Evolutionary conservation across 1,140 invertebrate species (phyloP).

Genomic region (Calliphora vicina): DNA sequence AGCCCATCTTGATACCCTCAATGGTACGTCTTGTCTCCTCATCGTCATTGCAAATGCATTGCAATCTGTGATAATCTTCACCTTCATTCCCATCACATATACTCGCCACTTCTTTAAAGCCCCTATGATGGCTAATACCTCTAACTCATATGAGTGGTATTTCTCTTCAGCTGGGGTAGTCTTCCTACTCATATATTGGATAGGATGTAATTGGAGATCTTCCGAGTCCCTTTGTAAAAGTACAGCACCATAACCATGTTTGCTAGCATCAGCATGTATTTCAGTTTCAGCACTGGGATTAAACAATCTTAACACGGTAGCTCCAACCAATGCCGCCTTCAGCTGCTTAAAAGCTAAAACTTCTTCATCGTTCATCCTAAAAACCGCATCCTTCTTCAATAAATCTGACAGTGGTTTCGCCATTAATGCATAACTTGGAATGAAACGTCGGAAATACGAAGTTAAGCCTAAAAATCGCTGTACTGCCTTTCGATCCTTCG

Average conservation of each 20-base stretch:
- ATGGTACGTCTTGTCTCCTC: conserved; percentile 37
- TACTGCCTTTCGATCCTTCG: conserved; percentile 46
- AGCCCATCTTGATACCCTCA: conserved; percentile 38
- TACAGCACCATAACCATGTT: background rate
- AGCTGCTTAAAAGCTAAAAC: conserved; percentile 36
- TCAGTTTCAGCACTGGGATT: background rate
- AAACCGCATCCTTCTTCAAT: conserved; percentile 23
- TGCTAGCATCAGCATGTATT: conserved; percentile 8
- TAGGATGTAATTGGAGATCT: conserved; percentile 36
- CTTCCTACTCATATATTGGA: conserved; percentile 42
- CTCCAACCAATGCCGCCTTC: conserved; percentile 24
- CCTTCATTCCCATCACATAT: conserved; percentile 36
- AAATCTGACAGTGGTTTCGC: conserved; percentile 47
- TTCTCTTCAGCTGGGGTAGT: conserved; percentile 43
- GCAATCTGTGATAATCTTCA: conserved; percentile 43
- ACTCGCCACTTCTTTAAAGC: conserved; percentile 40
- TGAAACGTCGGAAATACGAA: conserved; percentile 56
- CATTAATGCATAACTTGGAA: conserved; percentile 43
- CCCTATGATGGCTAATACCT: conserved; percentile 43
- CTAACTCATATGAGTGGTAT: conserved; percentile 49
- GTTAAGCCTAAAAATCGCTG: conserved; percentile 54
- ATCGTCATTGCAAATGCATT: conserved; percentile 41
- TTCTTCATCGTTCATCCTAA: conserved; percentile 13
- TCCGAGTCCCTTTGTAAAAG: conserved; percentile 14
- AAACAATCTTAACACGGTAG: background rate